Evolutionary conservation across 2,113 vertebrate species (phyloP).

Genomic region (Apistogramma diplotaenia): DNA sequence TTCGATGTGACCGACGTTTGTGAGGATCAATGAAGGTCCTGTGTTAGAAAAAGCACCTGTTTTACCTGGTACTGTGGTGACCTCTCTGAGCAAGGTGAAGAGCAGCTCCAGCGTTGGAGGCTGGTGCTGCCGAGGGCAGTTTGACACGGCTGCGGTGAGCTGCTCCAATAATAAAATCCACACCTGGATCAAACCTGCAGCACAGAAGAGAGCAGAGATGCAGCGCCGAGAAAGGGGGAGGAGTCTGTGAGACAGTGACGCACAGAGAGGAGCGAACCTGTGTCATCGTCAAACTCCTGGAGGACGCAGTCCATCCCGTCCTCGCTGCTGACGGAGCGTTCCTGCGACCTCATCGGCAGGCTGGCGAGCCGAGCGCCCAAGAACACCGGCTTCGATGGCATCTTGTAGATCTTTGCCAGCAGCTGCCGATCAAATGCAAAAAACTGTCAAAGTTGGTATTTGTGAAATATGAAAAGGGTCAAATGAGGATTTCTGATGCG

Average conservation of each 20-base stretch:
- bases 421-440: constrained; percentile 74
- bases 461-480: too few species aligned
- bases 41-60: too few species aligned
- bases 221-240: background rate
- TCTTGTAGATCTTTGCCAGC: constrained; percentile 96
- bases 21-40: too few species aligned
- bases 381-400: constrained; percentile 95
- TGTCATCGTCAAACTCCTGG: constrained; percentile 93
- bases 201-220: background rate
- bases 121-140: constrained; percentile 95
- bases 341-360: constrained; percentile 84
- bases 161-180: constrained; percentile 95
- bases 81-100: constrained; percentile 88
- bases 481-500: too few species aligned
- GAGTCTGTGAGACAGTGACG: background rate
- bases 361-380: constrained; percentile 86
- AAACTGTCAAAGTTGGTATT: too few species aligned
- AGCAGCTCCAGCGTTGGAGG: constrained; percentile 93
- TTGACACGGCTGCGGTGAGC: constrained; percentile 92
- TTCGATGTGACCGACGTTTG: background rate
- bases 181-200: constrained; percentile 93
- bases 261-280: constrained; percentile 72
- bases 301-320: constrained; percentile 90
- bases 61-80: constrained; percentile 86
- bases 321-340: constrained; percentile 87